These are phyloP conservation scores for Pristionchus exspectatus DNA, from an alignment of 2,888 invertebrate genomes.

Conservation along the genomic window DNA sequence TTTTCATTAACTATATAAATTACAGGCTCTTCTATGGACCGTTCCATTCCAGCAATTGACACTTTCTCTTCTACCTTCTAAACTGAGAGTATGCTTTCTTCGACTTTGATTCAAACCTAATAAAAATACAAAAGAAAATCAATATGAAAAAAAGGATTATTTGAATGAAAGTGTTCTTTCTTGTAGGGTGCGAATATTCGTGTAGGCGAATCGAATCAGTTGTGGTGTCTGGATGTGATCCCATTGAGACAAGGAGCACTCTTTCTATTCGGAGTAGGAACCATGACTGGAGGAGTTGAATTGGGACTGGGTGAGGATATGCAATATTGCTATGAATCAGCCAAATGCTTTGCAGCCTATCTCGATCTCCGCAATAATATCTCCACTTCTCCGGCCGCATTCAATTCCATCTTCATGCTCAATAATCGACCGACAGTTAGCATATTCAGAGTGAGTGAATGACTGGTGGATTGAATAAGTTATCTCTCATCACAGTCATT, in stretches of 20 bases:
- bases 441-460: conserved; percentile 43
- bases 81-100: conserved; percentile 7
- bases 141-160: not conserved
- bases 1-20: not conserved
- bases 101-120: not conserved
- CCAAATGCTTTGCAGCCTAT: not conserved
- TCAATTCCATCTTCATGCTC: conserved; percentile 47
- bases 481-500: not conserved
- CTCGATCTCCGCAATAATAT: conserved; percentile 54
- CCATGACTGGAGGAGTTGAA: conserved; percentile 19
- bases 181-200: conserved; percentile 36
- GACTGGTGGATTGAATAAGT: not conserved
- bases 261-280: conserved; percentile 41
- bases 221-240: conserved; percentile 53
- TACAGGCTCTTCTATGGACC: conserved; percentile 23
- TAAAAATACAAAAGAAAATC: not conserved
- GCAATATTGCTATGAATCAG: not conserved
- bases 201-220: not conserved
- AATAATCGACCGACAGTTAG: not conserved
- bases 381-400: conserved; percentile 18
- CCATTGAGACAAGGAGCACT: conserved; percentile 42
- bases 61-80: not conserved
- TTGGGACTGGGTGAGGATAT: conserved; percentile 33
- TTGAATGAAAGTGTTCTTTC: not conserved
- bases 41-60: not conserved